Evolutionary conservation across 1,140 invertebrate genomes (phyloP).

Genomic region (Drosophila truncata): DNA sequence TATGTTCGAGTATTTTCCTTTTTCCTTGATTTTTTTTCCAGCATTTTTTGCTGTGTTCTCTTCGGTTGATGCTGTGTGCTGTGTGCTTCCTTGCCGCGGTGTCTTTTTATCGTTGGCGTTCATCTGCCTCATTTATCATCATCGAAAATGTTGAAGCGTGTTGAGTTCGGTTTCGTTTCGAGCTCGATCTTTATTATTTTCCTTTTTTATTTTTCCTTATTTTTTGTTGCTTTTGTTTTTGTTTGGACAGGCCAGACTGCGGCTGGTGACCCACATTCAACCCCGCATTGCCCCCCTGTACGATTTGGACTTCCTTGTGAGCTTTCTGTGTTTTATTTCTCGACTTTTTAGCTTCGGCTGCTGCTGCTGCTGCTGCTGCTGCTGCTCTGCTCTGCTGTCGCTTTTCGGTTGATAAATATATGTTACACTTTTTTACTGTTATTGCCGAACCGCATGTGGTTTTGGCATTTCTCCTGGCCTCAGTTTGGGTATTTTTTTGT

Average conservation of each 20-base stretch:
- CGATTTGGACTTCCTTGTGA: conserved; percentile 59
- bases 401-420: conserved; percentile 64
- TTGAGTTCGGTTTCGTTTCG: conserved; percentile 64
- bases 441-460: conserved; percentile 64
- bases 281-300: conserved; percentile 13
- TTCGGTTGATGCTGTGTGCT: not conserved
- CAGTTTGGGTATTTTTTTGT: not conserved
- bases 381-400: conserved; percentile 42
- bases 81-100: conserved; percentile 34
- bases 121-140: conserved; percentile 69
- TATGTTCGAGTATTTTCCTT: conserved; percentile 11
- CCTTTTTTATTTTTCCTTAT: conserved; percentile 4
- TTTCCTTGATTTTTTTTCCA: conserved; percentile 9
- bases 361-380: conserved; percentile 34
- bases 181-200: conserved; percentile 47
- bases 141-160: conserved; percentile 67
- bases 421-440: conserved; percentile 70
- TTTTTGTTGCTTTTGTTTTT: conserved; percentile 35
- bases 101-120: conserved; percentile 64
- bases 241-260: conserved; percentile 59
- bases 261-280: conserved; percentile 60
- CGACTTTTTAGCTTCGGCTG: conserved; percentile 13
- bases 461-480: conserved; percentile 58
- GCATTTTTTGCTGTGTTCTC: conserved; percentile 28
- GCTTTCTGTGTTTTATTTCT: conserved; percentile 47